Conservation (phyloP, 2,113 vertebrate genomes). For the Nibea coibor region DNA sequence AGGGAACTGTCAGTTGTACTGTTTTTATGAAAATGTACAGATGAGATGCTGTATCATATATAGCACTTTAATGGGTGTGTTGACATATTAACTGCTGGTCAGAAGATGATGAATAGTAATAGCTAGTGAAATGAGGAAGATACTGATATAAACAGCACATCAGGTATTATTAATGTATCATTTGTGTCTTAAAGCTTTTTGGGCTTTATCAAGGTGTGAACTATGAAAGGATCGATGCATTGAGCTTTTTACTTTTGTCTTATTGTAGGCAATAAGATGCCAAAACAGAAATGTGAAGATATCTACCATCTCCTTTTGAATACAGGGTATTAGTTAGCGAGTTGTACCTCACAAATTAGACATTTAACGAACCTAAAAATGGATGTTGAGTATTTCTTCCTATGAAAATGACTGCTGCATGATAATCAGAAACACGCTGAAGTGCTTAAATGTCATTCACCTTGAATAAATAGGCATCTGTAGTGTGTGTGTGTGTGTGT, state of each 20-base stretch:
- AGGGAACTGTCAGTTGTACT: constrained; percentile 50
- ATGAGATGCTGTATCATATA: constrained; percentile 29
- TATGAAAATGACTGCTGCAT: constrained; percentile 33
- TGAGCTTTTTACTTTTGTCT: neutral
- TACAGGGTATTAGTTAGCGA: constrained; percentile 52
- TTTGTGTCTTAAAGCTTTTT: constrained; percentile 39
- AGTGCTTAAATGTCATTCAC: neutral
- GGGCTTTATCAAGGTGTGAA: neutral
- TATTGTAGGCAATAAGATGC: neutral
- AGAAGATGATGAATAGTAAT: constrained; percentile 36
- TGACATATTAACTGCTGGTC: constrained; percentile 67
- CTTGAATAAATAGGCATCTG: constrained; percentile 9
- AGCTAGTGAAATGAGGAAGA: constrained; percentile 6
- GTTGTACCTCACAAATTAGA: neutral
- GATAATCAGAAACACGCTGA: constrained; percentile 44
- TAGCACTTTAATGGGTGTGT: constrained; percentile 20
- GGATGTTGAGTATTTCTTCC: constrained; percentile 9
- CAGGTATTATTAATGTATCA: constrained; percentile 3
- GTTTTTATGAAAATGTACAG: constrained; percentile 51
- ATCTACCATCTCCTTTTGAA: constrained; percentile 8
- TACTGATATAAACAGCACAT: neutral
- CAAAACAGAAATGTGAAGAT: constrained; percentile 15
- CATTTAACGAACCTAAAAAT: constrained; percentile 21
- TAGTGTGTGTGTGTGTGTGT: neutral
- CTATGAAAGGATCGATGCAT: neutral